A percentile compares a stretch with the other conserved stretches of the same genome.
Evolutionary conservation across 2,888 invertebrate species (phyloP).

Genomic region (Blastobasis adustella): DNA sequence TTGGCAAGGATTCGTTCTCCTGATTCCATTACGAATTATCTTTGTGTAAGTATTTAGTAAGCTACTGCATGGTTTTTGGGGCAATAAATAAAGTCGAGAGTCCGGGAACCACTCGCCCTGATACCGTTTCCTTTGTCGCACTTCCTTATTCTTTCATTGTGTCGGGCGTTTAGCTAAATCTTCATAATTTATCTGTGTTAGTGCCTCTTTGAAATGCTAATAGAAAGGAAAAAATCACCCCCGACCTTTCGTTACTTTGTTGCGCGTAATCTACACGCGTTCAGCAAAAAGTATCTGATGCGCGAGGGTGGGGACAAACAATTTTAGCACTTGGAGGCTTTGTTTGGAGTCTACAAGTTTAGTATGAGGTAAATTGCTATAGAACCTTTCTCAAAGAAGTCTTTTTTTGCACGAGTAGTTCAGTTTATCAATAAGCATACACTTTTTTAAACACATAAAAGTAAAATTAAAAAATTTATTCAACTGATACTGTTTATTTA

Average conservation of each 20-base stretch:
- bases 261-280: not conserved
- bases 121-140: conserved; percentile 19
- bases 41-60: not conserved
- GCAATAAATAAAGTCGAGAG: conserved; percentile 18
- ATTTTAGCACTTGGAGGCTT: not conserved
- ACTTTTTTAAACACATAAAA: no score
- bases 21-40: no score
- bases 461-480: no score
- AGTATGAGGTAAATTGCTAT: not conserved
- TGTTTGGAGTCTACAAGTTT: not conserved
- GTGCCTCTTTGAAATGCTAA: conserved; percentile 15
- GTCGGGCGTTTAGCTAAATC: conserved; percentile 21
- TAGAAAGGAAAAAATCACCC: conserved; percentile 1
- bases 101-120: not conserved
- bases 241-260: conserved; percentile 1
- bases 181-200: conserved; percentile 18
- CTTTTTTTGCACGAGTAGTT: no score
- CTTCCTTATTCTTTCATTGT: conserved; percentile 21
- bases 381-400: no score
- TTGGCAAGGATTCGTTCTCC: no score
- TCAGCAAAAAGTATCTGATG: no score
- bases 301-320: no score
- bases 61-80: conserved; percentile 6
- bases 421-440: no score
- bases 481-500: no score